Base-by-base conservation (phyloP, 2,888 invertebrate genomes). In the Apamea sordens region DNA sequence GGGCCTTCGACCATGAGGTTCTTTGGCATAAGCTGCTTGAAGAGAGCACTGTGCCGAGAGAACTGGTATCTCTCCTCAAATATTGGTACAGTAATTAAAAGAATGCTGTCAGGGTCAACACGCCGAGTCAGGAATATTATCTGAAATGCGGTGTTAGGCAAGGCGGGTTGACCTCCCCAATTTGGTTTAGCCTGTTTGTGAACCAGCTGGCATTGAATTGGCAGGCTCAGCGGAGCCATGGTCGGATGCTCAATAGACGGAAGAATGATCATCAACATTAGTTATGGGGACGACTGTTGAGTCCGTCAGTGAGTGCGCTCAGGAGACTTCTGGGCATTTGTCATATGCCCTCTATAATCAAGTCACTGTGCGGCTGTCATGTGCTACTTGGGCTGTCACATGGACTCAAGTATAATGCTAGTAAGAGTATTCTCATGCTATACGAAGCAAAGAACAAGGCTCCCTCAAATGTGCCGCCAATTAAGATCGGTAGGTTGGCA, bases 1-100 rank as follows among this genome's bases (percentile, higher is more conserved):
- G 65, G 50, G 73, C 73, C 4, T 74, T 73, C 50, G 73, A 74
- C 41, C 65, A 7, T 41, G 41, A 41, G 41, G 7, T 41, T 41
- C 41, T 41, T 41, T 41, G 41, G 41, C 7, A 41, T 41, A 41
- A 41, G 4, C 41, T 41, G 41, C 7, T 41, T 41, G 36, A 36
- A 36, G 50, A n/a, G 24, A 21, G 1, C 7, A 21, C 21, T 21
- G 53, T 50, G 50, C 50, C 18, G 50, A 18, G 18, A 18, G 53
- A 53, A 21, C 6, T 11, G 59, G 59, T 59, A n/a, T 59, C n/a
- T 5, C 59, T 4, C n/a, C n/a, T 59, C n/a, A 59, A 59, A 5
- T 59, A 59, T 11, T 59, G 11, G 24, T n/a, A 59, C n/a, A 59
- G 59, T n/a, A 59, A 53, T 53, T 8, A 53, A 53, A 53, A 53